These are phyloP conservation scores for Meriones unguiculatus DNA, from an alignment of 2,113 vertebrate species.

Conservation along the genomic window DNA sequence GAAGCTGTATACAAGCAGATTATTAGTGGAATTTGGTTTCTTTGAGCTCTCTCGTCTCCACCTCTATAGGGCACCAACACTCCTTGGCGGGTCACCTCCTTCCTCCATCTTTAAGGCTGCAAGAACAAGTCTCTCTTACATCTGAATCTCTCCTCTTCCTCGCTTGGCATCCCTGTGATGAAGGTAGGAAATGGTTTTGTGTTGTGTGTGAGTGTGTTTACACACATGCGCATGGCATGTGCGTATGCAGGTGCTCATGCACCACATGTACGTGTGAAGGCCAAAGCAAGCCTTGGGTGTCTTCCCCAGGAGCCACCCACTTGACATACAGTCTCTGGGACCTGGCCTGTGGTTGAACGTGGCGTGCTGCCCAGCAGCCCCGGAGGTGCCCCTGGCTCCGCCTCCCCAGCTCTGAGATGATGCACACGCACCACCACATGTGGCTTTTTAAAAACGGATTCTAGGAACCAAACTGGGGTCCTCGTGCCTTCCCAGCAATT, in stretches of 20 bases:
- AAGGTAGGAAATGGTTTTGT: background rate
- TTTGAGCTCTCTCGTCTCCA: background rate
- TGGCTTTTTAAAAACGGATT: background rate
- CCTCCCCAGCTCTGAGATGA: background rate
- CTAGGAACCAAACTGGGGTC: background rate
- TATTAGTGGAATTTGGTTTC: background rate
- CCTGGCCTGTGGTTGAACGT: too few species aligned
- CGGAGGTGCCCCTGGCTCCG: background rate
- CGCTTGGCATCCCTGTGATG: background rate
- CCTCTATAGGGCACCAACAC: background rate
- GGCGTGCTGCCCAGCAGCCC: background rate
- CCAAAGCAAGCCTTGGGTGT: background rate
- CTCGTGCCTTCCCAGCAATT: background rate
- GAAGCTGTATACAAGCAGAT: background rate
- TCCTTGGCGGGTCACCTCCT: background rate
- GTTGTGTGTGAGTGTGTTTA: background rate
- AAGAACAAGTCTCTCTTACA: background rate
- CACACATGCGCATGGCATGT: background rate
- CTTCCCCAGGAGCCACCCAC: background rate
- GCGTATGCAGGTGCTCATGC: background rate
- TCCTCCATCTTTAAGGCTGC: background rate
- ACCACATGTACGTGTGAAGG: background rate
- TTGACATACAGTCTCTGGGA: background rate
- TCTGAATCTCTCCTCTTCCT: background rate
- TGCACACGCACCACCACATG: background rate